Evolutionary conservation across 35 echinoderm and acorn worm species (phyloP).

Genomic region (Eucidaris tribuloides): DNA sequence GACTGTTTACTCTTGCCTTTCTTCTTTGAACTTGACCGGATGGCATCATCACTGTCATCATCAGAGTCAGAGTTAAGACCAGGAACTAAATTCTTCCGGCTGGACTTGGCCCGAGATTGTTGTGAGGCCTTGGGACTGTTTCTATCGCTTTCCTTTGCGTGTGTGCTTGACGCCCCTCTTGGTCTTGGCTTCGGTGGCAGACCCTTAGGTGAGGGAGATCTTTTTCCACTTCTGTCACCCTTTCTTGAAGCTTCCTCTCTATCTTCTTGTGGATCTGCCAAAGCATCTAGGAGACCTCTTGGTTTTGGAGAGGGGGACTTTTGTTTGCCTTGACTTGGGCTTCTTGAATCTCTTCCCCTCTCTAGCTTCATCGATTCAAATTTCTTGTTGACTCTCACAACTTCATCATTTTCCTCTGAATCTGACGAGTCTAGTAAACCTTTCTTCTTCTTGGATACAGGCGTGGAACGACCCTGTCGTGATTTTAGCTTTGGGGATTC

Average conservation of each 20-base stretch:
- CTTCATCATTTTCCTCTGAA: slow-evolving; percentile 14
- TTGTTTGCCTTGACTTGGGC: background rate
- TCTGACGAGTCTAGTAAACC: slow-evolving; percentile 9
- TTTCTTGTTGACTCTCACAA: background rate
- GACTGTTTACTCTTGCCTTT: slow-evolving; percentile 25
- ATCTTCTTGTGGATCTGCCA: slow-evolving; percentile 6
- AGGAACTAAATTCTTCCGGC: background rate
- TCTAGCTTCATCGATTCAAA: background rate
- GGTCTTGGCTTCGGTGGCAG: slow-evolving; percentile 19
- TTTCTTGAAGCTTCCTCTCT: background rate
- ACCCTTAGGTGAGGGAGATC: slow-evolving; percentile 12
- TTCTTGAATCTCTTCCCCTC: background rate
- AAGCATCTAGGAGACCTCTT: background rate
- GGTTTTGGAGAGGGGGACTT: slow-evolving; percentile 12
- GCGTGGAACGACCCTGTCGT: too few relatives aligned
- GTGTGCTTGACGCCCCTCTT: background rate
- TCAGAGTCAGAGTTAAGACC: slow-evolving; percentile 41
- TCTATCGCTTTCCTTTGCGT: background rate
- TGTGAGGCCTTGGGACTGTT: background rate
- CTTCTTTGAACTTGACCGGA: background rate
- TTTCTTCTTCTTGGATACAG: background rate
- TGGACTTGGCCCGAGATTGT: background rate
- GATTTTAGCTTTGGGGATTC: background rate
- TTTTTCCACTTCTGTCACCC: background rate
- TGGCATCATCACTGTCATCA: slow-evolving; percentile 6